These are phyloP conservation scores for Polyommatus iphigenia DNA, from an alignment of 2,888 invertebrate genomes.

Conservation along the genomic window DNA sequence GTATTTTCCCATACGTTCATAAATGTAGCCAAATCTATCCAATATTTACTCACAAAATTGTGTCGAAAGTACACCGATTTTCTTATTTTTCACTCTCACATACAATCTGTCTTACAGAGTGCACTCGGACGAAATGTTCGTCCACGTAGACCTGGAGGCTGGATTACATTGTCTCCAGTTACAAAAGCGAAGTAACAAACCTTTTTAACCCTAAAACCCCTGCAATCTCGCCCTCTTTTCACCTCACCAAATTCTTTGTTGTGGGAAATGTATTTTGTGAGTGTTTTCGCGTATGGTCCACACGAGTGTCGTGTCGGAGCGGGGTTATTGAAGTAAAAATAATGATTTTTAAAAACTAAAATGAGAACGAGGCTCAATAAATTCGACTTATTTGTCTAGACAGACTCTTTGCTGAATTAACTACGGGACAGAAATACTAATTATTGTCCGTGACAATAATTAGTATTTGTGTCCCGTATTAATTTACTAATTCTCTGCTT, in stretches of 20 bases:
- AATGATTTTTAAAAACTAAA: not conserved
- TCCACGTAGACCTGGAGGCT: not conserved
- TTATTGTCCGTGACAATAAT: no score
- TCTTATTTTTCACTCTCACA: not conserved
- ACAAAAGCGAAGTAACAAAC: slow-evolving; percentile 40
- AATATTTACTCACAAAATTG: not conserved
- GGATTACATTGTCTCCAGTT: slow-evolving; percentile 27
- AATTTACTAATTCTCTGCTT: no score
- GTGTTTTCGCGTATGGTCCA: not conserved
- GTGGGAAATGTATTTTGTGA: slow-evolving; percentile 31
- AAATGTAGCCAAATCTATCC: not conserved
- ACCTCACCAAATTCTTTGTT: slow-evolving; percentile 29
- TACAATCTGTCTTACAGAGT: not conserved
- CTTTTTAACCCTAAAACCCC: slow-evolving; percentile 40
- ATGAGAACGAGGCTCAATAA: not conserved
- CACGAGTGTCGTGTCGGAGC: not conserved
- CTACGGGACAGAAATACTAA: no score
- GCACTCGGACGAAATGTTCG: slow-evolving; percentile 1
- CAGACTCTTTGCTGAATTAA: no score
- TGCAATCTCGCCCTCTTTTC: slow-evolving; percentile 41
- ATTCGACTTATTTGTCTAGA: no score
- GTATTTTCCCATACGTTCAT: no score
- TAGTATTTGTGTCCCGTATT: no score
- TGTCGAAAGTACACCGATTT: not conserved
- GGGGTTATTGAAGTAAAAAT: not conserved